phyloP scores from a whole-genome alignment of 2,113 vertebrate genomes.

The Ancistrus triradiatus region DNA sequence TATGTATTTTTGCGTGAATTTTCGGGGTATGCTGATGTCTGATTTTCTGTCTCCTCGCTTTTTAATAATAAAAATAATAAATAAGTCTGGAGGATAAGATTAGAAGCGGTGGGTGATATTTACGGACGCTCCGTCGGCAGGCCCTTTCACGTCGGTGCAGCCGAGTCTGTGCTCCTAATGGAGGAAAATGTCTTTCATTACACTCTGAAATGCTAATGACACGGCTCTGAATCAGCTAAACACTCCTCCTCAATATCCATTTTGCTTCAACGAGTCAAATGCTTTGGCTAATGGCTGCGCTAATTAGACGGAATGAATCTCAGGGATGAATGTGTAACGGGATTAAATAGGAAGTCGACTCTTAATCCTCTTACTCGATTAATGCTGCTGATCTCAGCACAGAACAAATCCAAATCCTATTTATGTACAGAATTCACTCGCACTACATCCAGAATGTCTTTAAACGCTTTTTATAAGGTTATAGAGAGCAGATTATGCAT shows the following conservation, averaged over 20 bases:
- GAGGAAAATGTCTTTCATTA: background rate
- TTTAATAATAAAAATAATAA: too few relatives aligned
- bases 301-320: conserved; percentile 13
- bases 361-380: conserved; percentile 3
- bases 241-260: background rate
- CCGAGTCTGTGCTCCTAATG: background rate
- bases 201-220: background rate
- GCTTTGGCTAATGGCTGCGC: conserved; percentile 3
- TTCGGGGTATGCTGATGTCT: too few relatives aligned
- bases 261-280: background rate
- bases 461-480: too few relatives aligned
- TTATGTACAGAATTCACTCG: too few relatives aligned
- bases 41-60: too few relatives aligned
- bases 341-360: background rate
- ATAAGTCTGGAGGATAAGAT: too few relatives aligned
- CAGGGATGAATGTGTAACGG: background rate
- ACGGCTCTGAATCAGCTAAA: conserved; percentile 2
- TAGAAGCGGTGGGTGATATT: too few relatives aligned
- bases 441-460: too few relatives aligned
- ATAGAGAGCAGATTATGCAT: too few relatives aligned
- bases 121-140: too few relatives aligned
- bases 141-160: background rate
- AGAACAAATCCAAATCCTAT: background rate
- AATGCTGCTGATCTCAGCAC: background rate
- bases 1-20: too few relatives aligned